Base-by-base conservation (phyloP, 2,888 invertebrate species). In the Listrodromus nycthemerus region DNA sequence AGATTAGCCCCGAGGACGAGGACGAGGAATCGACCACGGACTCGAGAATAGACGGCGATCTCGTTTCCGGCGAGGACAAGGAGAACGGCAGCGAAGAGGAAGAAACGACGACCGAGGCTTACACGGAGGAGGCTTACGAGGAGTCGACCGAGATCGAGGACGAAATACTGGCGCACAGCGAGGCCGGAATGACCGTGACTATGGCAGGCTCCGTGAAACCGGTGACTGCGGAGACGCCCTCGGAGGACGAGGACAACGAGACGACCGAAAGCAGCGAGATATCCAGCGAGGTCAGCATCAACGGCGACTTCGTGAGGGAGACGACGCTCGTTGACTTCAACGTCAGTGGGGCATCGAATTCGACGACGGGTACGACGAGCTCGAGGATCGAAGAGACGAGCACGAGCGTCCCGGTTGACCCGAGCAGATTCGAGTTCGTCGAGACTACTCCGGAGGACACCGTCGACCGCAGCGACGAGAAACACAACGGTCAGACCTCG, bases 131-230 rank as follows among this genome's bases (percentile, higher is more conserved):
- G 10, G 87, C 89, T 66, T 89, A 90, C 19, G 92, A 92, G 7
- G 91, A 92, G 2, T 90, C 90, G 24, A 82, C 83, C 8, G 91
- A 91, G 41, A 86, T 85, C 27, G 91, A 90, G 7, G 91, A 91
- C 30, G 92, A 92, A 65, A 88, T 92, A 71, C 70, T 93, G 69
- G 89, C 88, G 67, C 91, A 91, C 50, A 91, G 91, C 21, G 93
- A 92, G 52, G 91, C 92, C 2, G 91, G 91, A 0, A 89, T 91
- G 84, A 89, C 89, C 48, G 89, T 92, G 13, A 85, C 83, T 2
- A 45, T 76, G 24, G 55, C 71, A 41, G 45, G 48, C 8, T 13
- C 52, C 2, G 37, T 73, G 10, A 73, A 55, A 13, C 55, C 69
- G 21, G 27, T 76, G 30, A 6, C 61, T 33, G n/a, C 67, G 63